Evolutionary conservation across 2,888 invertebrate species (phyloP), one percentile per base, ranked within the genome.

Genomic region (Leuctra nigra): DNA sequence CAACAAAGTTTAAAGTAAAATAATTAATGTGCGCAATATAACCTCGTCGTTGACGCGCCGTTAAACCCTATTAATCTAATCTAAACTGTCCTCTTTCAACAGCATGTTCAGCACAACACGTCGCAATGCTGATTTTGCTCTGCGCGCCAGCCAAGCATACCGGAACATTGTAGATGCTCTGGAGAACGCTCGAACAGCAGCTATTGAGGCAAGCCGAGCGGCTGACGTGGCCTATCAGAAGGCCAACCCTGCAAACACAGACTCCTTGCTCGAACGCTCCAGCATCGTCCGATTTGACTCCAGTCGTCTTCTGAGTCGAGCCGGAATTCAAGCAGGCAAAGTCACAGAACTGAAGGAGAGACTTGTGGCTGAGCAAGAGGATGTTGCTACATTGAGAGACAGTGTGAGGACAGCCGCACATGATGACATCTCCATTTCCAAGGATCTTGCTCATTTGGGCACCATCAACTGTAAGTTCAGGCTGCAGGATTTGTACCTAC

Each of bases 91-190:
- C n/a, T n/a, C n/a, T n/a, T n/a, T n/a, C n/a, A n/a, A 54, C 64
- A 82, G 84, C 60, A 68, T 83, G 57, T 86, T 87, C 67, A 79
- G 80, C 41, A 79, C 80, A 36, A 81, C 83, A 0, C 79, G 75
- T 55, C 72, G 75, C 41, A 78, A 81, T 63, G 83, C 84, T 41
- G 79, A 79, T 58, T 75, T 76, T 62, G 81, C 82, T 29, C 69
- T 83, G 57, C 75, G 78, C 66, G 84, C 83, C 0, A 81, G 81
- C 55, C 76, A 78, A 59, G 81, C 81, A 1, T 84, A 90, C 63
- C 82, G 85, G 58, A 83, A 85, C 54, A 89, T 94, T 1, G 80
- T 86, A 0, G 80, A 82, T 54, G 84, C 85, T 18, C 80, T 93
- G 54, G 70, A 76, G 9, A 80, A 80, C 38, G 88, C 87, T 0